A percentile compares a stretch with the other conserved stretches of the same genome.
Evolutionary conservation across 2,888 invertebrate species (phyloP).

Genomic region (Lasius fuliginosus): DNA sequence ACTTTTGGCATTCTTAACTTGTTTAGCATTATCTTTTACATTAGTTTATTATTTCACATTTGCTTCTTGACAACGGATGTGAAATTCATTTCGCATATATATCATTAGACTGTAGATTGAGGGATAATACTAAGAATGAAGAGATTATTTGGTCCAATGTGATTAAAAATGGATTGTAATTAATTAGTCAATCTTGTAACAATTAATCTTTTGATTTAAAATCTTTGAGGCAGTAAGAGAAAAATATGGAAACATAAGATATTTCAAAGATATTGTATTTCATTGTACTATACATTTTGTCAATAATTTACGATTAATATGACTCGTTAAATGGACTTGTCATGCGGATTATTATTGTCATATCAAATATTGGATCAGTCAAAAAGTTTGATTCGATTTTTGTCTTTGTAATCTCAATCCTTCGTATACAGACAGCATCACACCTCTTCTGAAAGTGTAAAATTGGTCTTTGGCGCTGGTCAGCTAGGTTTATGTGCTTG

Average conservation of each 20-base stretch:
- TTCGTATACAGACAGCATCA: background rate
- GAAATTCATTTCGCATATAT: background rate
- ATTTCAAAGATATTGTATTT: background rate
- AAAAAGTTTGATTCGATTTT: background rate
- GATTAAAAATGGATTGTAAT: background rate
- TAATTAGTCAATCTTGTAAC: background rate
- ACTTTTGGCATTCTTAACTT: no score
- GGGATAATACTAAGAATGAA: background rate
- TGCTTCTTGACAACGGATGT: background rate
- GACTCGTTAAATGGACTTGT: background rate
- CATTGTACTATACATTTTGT: background rate
- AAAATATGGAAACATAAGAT: background rate
- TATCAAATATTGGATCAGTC: background rate
- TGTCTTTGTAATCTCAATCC: background rate
- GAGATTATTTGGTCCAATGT: background rate
- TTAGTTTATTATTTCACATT: background rate
- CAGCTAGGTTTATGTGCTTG: no score
- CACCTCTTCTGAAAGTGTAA: background rate
- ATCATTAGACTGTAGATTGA: background rate
- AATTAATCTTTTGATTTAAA: background rate
- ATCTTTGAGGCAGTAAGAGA: background rate
- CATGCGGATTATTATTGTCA: slow-evolving; percentile 1
- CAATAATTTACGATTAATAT: background rate
- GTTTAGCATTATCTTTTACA: background rate
- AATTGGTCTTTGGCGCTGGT: no score